Percentiles rank a stretch among this genome's conserved stretches.
phyloP scores from a whole-genome alignment of 2,888 invertebrate genomes.

The Blastobasis adustella region DNA sequence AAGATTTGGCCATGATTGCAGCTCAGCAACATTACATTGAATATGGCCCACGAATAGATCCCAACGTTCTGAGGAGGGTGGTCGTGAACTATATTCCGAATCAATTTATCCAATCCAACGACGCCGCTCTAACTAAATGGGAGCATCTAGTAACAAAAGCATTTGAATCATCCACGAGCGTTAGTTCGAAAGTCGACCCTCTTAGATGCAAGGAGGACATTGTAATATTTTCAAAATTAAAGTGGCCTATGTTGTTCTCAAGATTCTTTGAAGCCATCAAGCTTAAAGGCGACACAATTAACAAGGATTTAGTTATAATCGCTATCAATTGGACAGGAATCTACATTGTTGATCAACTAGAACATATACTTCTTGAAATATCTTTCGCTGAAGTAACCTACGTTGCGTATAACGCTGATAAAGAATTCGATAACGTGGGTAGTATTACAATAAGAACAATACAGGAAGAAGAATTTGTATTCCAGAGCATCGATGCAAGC shows the following conservation, averaged over 20 bases:
- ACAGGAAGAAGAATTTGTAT: constrained; percentile 91
- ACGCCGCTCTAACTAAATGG: constrained; percentile 80
- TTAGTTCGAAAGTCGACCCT: constrained; percentile 78
- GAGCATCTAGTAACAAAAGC: constrained; percentile 81
- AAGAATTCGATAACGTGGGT: constrained; percentile 70
- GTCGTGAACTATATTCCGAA: constrained; percentile 89
- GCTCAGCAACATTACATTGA: constrained; percentile 95
- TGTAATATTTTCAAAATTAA: constrained; percentile 91
- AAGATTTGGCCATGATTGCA: constrained; percentile 90
- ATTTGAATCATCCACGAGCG: constrained; percentile 82
- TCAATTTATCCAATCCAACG: constrained; percentile 78
- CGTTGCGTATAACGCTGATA: constrained; percentile 76
- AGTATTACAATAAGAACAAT: constrained; percentile 87
- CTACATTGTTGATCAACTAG: constrained; percentile 93
- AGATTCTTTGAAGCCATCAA: constrained; percentile 94
- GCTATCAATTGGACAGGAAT: constrained; percentile 96
- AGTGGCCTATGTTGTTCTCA: constrained; percentile 96
- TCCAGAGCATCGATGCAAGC: constrained; percentile 91
- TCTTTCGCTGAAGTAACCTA: constrained; percentile 90
- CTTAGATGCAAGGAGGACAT: constrained; percentile 90
- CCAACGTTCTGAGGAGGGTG: constrained; percentile 80
- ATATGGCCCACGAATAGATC: constrained; percentile 79
- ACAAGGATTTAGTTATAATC: constrained; percentile 86
- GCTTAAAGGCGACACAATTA: constrained; percentile 79
- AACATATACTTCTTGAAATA: constrained; percentile 90